phyloP scores from a whole-genome alignment of 2,888 invertebrate genomes.

The Tetanocera ferruginea region DNA sequence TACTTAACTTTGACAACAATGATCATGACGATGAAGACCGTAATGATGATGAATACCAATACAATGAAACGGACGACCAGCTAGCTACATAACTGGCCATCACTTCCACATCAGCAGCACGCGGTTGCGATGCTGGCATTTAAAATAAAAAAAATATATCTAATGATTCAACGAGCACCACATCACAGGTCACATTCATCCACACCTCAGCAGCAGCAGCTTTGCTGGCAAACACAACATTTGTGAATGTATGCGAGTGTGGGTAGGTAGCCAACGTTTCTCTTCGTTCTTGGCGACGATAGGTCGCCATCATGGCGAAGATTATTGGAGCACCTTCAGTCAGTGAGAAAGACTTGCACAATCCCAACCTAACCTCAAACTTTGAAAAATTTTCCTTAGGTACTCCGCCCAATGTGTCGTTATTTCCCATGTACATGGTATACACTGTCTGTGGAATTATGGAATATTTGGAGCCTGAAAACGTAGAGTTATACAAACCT shows the following conservation, averaged over 20 bases:
- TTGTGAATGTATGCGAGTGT: conserved; percentile 5
- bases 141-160: conserved; percentile 14
- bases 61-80: conserved; percentile 30
- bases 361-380: conserved; percentile 50
- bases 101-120: conserved; percentile 39
- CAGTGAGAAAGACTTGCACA: conserved; percentile 50
- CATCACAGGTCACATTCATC: conserved; percentile 12
- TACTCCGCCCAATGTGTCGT: conserved; percentile 40
- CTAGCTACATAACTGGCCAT: conserved; percentile 37
- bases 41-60: conserved; percentile 24
- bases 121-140: conserved; percentile 35
- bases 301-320: conserved; percentile 26
- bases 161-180: conserved; percentile 28
- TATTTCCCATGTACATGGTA: conserved; percentile 36
- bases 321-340: conserved; percentile 34
- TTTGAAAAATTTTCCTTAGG: conserved; percentile 23
- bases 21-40: conserved; percentile 20
- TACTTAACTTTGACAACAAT: background rate
- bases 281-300: background rate
- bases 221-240: background rate
- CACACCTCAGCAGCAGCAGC: background rate
- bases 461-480: background rate
- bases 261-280: conserved; percentile 1
- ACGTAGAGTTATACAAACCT: conserved; percentile 57
- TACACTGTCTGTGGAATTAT: background rate